Conservation (phyloP, 2,888 invertebrate genomes). For the Drosophila flavopinicola region DNA sequence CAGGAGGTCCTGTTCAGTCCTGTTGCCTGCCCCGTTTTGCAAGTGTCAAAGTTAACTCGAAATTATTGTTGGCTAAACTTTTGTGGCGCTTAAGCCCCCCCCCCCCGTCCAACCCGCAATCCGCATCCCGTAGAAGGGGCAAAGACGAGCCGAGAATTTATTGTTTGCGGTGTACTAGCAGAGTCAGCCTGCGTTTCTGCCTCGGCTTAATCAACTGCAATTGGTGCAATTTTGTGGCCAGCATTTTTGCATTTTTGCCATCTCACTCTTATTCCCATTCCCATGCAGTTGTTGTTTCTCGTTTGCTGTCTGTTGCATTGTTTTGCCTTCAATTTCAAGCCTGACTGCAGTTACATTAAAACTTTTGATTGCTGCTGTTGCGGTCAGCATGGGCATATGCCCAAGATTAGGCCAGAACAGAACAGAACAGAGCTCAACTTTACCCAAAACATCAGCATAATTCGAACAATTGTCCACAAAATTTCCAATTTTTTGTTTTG, state of each 20-base stretch:
- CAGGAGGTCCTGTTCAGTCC: constrained; percentile 6
- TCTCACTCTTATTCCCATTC: constrained; percentile 45
- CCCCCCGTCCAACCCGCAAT: background rate
- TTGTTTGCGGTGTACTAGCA: constrained; percentile 59
- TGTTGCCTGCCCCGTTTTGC: constrained; percentile 68
- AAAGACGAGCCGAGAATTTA: constrained; percentile 54
- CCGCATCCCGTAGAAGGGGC: background rate
- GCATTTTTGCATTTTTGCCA: constrained; percentile 69
- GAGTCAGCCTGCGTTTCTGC: constrained; percentile 13
- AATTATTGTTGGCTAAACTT: constrained; percentile 81
- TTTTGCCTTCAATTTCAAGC: constrained; percentile 68
- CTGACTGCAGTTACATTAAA: constrained; percentile 72
- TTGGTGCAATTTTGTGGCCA: constrained; percentile 70
- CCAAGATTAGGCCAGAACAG: constrained; percentile 44
- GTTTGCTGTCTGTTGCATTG: constrained; percentile 46
- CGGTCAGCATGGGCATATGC: constrained; percentile 47
- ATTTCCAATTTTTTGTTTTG: background rate
- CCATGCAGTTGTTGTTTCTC: constrained; percentile 28
- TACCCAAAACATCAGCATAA: constrained; percentile 9
- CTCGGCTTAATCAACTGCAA: constrained; percentile 76
- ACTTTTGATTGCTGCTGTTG: constrained; percentile 69
- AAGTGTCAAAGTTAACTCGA: constrained; percentile 82
- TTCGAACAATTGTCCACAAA: constrained; percentile 13
- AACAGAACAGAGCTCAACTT: constrained; percentile 12
- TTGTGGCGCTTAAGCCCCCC: constrained; percentile 71